Percentiles rank a stretch among this genome's conserved stretches.
Conservation (phyloP, 2,113 vertebrate genomes). For the Sylvia atricapilla region DNA sequence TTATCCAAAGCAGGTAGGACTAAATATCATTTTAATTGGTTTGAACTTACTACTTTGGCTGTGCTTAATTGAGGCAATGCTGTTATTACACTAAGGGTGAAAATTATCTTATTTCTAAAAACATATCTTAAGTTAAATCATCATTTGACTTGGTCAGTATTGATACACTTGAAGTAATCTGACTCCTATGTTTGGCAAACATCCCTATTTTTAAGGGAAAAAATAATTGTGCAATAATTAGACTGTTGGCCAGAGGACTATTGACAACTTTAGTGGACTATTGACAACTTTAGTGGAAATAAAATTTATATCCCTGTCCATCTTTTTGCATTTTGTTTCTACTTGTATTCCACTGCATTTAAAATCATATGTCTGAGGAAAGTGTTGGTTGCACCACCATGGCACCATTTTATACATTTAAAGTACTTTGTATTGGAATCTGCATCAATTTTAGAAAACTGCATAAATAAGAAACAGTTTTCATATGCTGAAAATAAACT, state of each 20-base stretch:
- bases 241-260: background rate
- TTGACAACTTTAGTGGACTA: background rate
- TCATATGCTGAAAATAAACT: background rate
- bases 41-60: background rate
- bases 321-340: background rate
- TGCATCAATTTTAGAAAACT: background rate
- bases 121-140: background rate
- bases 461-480: background rate
- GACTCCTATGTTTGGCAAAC: background rate
- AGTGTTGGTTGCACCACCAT: background rate
- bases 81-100: background rate
- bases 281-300: background rate
- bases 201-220: background rate
- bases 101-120: background rate
- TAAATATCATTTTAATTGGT: background rate
- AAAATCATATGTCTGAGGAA: background rate
- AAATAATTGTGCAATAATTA: background rate
- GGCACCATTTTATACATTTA: background rate
- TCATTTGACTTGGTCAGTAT: background rate
- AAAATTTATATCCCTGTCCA: background rate
- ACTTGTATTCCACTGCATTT: background rate
- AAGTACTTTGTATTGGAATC: background rate
- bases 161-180: background rate
- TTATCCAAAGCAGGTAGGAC: background rate
- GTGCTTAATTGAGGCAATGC: background rate